phyloP scores from a whole-genome alignment of 2,797 vertebrate genomes.

The Meda fulgida region DNA sequence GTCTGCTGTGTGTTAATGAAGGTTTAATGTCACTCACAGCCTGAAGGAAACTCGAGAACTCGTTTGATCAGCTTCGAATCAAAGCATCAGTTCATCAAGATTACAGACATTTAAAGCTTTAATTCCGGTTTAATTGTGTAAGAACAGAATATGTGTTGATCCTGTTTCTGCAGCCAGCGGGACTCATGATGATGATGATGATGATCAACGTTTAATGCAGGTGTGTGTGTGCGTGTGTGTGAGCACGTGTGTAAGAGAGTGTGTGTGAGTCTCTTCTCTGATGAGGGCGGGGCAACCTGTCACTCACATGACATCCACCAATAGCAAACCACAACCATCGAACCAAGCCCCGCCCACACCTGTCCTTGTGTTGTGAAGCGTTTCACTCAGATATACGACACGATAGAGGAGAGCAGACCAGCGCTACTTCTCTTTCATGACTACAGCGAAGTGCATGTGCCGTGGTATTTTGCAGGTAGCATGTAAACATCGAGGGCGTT shows the following conservation, averaged over 20 bases:
- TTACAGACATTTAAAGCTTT: slow-evolving; percentile 46
- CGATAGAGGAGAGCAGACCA: no score
- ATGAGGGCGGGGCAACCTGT: no score
- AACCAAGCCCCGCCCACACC: no score
- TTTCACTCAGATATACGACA: no score
- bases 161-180: neutral
- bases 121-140: slow-evolving; percentile 49
- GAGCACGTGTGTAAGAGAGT: no score
- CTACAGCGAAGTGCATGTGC: no score
- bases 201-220: neutral
- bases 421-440: no score
- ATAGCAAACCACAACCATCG: no score
- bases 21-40: slow-evolving; percentile 43
- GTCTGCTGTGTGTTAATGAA: slow-evolving; percentile 44
- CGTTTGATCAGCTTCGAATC: slow-evolving; percentile 45
- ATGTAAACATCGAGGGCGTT: no score
- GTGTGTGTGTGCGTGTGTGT: neutral
- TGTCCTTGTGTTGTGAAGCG: no score
- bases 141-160: neutral
- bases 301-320: no score
- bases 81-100: slow-evolving; percentile 46
- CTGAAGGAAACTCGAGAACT: slow-evolving; percentile 36
- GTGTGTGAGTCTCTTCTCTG: neutral
- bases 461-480: no score
- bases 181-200: neutral